phyloP scores from a whole-genome alignment of 1,140 invertebrate genomes.

The Aphis craccivora region DNA sequence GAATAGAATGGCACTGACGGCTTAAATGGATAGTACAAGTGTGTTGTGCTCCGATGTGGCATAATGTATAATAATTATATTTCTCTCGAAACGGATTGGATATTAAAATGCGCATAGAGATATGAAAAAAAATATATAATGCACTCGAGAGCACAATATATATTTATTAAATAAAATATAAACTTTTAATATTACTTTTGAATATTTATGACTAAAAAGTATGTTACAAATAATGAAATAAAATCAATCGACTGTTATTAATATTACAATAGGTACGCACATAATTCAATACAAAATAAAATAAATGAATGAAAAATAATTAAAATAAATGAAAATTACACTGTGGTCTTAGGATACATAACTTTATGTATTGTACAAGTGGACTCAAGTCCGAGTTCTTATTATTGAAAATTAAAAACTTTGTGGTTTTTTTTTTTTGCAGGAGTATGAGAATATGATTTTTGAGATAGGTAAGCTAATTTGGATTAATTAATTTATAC shows the following conservation, averaged over 20 bases:
- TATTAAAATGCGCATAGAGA: background rate
- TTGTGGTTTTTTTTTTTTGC: background rate
- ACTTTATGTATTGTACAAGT: background rate
- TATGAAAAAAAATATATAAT: background rate
- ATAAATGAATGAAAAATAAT: too few relatives aligned
- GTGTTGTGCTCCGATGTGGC: background rate
- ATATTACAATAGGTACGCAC: background rate
- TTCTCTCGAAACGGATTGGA: background rate
- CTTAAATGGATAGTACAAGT: background rate
- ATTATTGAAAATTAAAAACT: background rate
- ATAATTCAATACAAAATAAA: too few relatives aligned
- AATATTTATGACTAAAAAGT: background rate
- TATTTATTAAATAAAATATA: background rate
- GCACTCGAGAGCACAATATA: background rate
- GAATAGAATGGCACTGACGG: conserved; percentile 8
- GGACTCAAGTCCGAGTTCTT: background rate
- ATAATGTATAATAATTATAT: background rate
- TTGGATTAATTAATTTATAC: too few relatives aligned
- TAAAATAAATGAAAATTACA: background rate
- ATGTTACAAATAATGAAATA: background rate
- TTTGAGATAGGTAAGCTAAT: background rate
- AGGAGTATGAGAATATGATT: background rate
- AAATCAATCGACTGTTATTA: background rate
- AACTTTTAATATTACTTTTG: background rate
- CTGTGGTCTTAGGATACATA: too few relatives aligned